Conservation (phyloP, 2,888 invertebrate genomes). For the Pocota personata region DNA sequence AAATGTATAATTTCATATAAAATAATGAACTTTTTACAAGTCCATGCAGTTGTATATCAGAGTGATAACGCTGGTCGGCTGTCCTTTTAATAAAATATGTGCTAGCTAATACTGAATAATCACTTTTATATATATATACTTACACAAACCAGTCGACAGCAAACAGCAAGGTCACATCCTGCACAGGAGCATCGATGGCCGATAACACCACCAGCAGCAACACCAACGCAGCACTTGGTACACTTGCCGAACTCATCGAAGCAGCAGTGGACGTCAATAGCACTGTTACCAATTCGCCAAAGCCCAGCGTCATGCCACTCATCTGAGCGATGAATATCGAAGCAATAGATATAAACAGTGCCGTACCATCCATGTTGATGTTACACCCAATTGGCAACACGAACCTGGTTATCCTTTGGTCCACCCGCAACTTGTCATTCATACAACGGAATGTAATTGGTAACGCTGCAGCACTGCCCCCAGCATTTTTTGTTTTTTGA, state of each 20-base stretch:
- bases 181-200: slow-evolving; percentile 91
- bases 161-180: slow-evolving; percentile 92
- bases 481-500: neutral
- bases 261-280: slow-evolving; percentile 93
- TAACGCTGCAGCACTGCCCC: slow-evolving; percentile 91
- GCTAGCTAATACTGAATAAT: too few relatives aligned
- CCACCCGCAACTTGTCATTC: slow-evolving; percentile 92
- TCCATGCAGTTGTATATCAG: too few relatives aligned
- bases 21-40: too few relatives aligned
- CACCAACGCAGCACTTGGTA: slow-evolving; percentile 93
- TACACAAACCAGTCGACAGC: slow-evolving; percentile 96
- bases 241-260: slow-evolving; percentile 94
- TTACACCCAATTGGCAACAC: slow-evolving; percentile 95
- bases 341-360: slow-evolving; percentile 93
- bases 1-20: too few relatives aligned
- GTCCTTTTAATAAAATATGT: too few relatives aligned
- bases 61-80: too few relatives aligned
- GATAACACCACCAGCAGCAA: slow-evolving; percentile 91
- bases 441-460: slow-evolving; percentile 94
- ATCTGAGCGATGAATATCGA: slow-evolving; percentile 94
- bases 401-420: slow-evolving; percentile 92
- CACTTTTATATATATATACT: slow-evolving; percentile 82
- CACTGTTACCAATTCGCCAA: slow-evolving; percentile 93
- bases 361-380: slow-evolving; percentile 96
- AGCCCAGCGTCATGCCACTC: slow-evolving; percentile 90